Conservation (phyloP, 2,797 vertebrate species). For the Poeciliopsis presidionis region DNA sequence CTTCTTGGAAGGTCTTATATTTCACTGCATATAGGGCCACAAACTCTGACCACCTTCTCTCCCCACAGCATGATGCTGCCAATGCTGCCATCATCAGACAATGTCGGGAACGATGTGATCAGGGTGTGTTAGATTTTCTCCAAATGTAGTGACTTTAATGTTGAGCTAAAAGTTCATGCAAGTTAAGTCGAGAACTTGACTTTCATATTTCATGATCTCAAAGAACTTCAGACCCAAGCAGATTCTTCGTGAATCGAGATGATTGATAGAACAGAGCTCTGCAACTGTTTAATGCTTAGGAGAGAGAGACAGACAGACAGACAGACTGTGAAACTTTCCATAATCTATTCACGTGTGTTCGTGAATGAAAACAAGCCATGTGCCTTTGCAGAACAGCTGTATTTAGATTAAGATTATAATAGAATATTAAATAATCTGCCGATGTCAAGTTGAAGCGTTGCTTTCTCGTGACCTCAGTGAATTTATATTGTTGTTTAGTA, state of each 20-base stretch:
- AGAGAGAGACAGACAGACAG: constrained; percentile 10
- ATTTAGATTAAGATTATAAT: neutral
- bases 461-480: too few species aligned
- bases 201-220: too few species aligned
- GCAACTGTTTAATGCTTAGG: neutral
- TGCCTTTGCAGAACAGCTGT: neutral
- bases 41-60: neutral
- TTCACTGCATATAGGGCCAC: neutral
- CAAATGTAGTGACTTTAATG: neutral
- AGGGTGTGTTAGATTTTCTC: neutral
- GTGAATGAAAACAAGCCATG: neutral
- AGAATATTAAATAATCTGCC: too few species aligned
- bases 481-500: too few species aligned
- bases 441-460: too few species aligned
- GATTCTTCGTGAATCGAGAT: neutral
- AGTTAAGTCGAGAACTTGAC: too few species aligned
- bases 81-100: neutral
- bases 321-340: neutral
- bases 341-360: neutral
- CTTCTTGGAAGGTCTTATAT: neutral
- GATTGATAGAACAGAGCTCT: neutral
- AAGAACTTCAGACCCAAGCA: neutral
- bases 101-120: neutral
- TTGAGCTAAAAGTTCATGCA: neutral
- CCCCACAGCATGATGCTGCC: neutral